These are phyloP conservation scores for Pachycephala philippinensis DNA, from an alignment of 2,113 vertebrate genomes.

Conservation along the genomic window DNA sequence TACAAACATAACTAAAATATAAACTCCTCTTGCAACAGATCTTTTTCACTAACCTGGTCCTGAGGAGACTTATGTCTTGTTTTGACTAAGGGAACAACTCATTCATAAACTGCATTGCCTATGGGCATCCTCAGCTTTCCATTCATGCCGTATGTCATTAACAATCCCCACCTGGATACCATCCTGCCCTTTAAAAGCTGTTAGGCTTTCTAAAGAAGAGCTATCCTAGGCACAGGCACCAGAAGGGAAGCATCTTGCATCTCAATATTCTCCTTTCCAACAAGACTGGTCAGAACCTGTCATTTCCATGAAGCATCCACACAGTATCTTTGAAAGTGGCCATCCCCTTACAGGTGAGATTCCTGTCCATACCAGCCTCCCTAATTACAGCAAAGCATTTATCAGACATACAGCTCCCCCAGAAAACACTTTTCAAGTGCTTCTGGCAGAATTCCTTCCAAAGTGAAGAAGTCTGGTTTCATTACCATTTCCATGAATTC, in stretches of 20 bases:
- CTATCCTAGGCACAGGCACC: not conserved
- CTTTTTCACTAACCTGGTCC: not conserved
- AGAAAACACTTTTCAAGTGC: not conserved
- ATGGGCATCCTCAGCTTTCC: not conserved
- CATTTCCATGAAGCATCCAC: not conserved
- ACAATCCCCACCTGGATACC: not conserved
- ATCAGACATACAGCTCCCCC: not conserved
- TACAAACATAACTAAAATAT: not conserved
- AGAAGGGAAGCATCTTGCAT: not conserved
- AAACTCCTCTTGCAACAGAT: not conserved
- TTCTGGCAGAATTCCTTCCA: not conserved
- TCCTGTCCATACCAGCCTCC: not conserved
- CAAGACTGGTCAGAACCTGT: not conserved
- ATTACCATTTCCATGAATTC: not conserved
- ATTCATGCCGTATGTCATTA: not conserved
- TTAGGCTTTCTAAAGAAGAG: not conserved
- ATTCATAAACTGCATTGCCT: not conserved
- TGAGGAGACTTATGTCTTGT: not conserved
- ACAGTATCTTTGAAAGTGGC: not conserved
- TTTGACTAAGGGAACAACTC: not conserved
- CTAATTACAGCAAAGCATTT: not conserved
- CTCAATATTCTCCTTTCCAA: not conserved
- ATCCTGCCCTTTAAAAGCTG: not conserved
- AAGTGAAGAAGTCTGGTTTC: not conserved
- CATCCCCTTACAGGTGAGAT: not conserved